A percentile compares a stretch with the other conserved stretches of the same genome.
Conservation (phyloP, 30 jellyfish, hydroid and myxozoan genomes). For the Calvadosia cruxmelitensis region DNA sequence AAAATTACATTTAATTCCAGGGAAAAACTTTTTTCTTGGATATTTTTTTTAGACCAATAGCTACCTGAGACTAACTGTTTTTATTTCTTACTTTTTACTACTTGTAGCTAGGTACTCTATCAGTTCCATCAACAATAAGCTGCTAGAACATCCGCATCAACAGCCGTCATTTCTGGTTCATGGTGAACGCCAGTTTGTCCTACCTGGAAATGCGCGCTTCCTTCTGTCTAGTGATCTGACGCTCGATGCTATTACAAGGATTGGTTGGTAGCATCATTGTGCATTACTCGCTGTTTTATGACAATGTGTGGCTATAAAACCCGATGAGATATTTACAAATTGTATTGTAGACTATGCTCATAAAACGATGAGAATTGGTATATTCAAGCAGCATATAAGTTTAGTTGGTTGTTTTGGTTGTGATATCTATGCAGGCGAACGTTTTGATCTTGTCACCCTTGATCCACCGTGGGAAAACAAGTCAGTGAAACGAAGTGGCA, state of each 20-base stretch:
- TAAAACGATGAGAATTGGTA: not conserved
- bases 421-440: conserved; percentile 27
- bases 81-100: too few relatives aligned
- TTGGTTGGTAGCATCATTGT: not conserved
- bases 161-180: not conserved
- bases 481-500: conserved; percentile 71
- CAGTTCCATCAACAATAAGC: not conserved
- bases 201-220: not conserved
- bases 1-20: too few relatives aligned
- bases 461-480: conserved; percentile 99
- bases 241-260: not conserved
- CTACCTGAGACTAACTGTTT: too few relatives aligned
- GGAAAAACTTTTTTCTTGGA: too few relatives aligned
- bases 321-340: too few relatives aligned
- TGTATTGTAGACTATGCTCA: not conserved
- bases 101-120: not conserved
- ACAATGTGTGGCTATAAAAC: too few relatives aligned
- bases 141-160: not conserved
- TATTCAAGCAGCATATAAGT: not conserved
- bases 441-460: conserved; percentile 46
- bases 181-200: not conserved
- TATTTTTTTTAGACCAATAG: too few relatives aligned
- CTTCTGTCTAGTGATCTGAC: not conserved
- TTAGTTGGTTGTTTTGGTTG: conserved; percentile 4
- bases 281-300: too few relatives aligned